Evolutionary conservation across 1,140 invertebrate genomes (phyloP), one percentile per base, ranked within the genome.

Genomic region (Aphelenchoides fujianensis): DNA sequence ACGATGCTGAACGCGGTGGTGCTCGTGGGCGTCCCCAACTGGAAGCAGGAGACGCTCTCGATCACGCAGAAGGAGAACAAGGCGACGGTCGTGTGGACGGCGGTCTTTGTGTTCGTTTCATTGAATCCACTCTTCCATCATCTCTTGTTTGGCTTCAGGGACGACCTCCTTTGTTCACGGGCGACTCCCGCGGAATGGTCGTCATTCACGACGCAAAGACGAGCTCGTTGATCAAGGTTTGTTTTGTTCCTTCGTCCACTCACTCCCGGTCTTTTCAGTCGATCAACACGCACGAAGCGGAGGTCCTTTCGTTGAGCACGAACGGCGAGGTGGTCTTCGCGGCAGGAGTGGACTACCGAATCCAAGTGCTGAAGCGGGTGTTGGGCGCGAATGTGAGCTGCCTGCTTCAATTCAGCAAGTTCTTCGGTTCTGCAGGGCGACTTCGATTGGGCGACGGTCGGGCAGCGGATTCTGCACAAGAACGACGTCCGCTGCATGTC

Each of bases 91-190:
- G 62, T 79, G 37, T 77, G 76, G 76, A 79, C 71, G 23, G 36
- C 75, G 30, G 12, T 77, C 19, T 77, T 77, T 62, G 32, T 75
- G 75, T 77, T 72, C 64, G 72, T 69, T 55, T 53, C 41, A n/a
- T n/a, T n/a, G n/a, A n/a, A n/a, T n/a, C n/a, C n/a, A n/a, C n/a
- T n/a, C n/a, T n/a, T n/a, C n/a, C n/a, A n/a, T n/a, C n/a, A 36
- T 63, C 0, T 5, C 32, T 19, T 62, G 5, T 19, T 23, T 12
- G n/a, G n/a, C 3, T 78, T 79, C 54, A 78, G 76, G 3, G 37
- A 78, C 32, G 63, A 73, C n/a, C n/a, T 27, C 48, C 36, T 57
- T 64, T 78, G n/a, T 79, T 78, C 37, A 81, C 36, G 28, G 76
- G 76, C 12, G 76, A 78, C 64, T 76, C 76, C 12, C 19, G 32